Percentiles rank a stretch among this genome's conserved stretches.
These are phyloP conservation scores for Germaria angustata DNA, from an alignment of 2,888 invertebrate genomes.

Conservation along the genomic window DNA sequence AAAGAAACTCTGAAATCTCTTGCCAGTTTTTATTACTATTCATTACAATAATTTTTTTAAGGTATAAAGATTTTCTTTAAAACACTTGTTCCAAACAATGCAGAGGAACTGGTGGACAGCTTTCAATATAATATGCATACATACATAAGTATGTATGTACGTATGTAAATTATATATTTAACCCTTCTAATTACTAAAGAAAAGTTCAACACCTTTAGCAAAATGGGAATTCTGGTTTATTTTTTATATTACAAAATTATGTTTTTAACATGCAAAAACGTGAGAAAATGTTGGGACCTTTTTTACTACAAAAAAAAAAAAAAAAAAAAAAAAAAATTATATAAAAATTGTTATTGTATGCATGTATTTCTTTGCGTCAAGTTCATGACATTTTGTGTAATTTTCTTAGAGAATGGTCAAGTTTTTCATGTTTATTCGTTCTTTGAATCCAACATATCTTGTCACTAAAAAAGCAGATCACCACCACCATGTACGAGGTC, in stretches of 20 bases:
- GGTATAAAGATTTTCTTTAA: background rate
- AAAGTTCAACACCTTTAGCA: slow-evolving; percentile 62
- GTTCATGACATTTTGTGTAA: slow-evolving; percentile 54
- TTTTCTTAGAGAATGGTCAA: slow-evolving; percentile 59
- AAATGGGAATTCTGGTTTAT: slow-evolving; percentile 8
- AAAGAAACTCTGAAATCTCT: too few species aligned
- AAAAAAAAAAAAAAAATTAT: too few species aligned
- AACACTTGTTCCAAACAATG: slow-evolving; percentile 50
- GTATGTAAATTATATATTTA: too few species aligned
- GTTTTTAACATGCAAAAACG: slow-evolving; percentile 41
- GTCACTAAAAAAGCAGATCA: slow-evolving; percentile 46
- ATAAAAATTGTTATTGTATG: background rate
- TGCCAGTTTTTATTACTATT: background rate
- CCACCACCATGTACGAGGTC: slow-evolving; percentile 64
- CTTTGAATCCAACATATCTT: slow-evolving; percentile 38
- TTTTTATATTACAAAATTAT: background rate
- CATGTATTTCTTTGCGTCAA: slow-evolving; percentile 39
- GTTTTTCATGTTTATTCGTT: slow-evolving; percentile 14
- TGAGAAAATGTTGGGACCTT: slow-evolving; percentile 55
- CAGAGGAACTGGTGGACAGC: background rate
- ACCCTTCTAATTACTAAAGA: slow-evolving; percentile 58
- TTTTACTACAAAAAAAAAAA: background rate
- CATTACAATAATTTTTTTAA: background rate
- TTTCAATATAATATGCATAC: background rate
- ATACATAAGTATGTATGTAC: too few species aligned